Base-by-base conservation (phyloP, 2,113 vertebrate genomes). In the Geococcyx californianus region DNA sequence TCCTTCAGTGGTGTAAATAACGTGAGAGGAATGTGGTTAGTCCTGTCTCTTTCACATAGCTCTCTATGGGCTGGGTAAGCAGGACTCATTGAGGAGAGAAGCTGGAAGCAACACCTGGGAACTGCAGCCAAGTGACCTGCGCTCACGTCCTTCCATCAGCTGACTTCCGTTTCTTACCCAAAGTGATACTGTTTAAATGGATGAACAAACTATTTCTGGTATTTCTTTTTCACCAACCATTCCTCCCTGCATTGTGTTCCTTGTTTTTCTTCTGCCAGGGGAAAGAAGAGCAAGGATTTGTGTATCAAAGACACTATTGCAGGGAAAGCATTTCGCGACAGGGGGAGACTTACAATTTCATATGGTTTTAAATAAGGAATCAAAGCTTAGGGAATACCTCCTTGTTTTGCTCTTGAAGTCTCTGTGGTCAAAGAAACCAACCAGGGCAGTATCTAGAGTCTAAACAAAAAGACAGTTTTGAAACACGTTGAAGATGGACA, bases 11-110 rank as follows among this genome's bases (percentile, higher is more conserved):
- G 52, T 84, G 49, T 87, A 89, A 93, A 81, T 94, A 88, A 38
- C 66, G 80, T 78, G 52, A 60, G 64, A 95, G 93, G 92, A 97
- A 96, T 95, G 95, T 70, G 0, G 66, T 93, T 74, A 69, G 83
- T 90, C 95, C 83, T 92, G 92, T 89, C 90, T 87, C 64, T 83
- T 67, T 81, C 64, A 49, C 69, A 29, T 84, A 89, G 24, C 58
- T 93, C 26, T 9, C 0, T 24, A 81, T 64, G 76, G 83, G n/a
- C 73, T 95, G 86, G 73, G 54, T 67, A 64, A 34, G 40, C 44
- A 89, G 25, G 64, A 79, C 40, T 89, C 44, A 33, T 10, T 52
- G 63, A 89, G 55, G 33, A 83, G 56, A 38, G 15, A 47, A 5
- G 4, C 38, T 95, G 49, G 75, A 87, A 80, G 29, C 29, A 40